Evolutionary conservation across 2,797 vertebrate genomes (phyloP).

Genomic region (Alca torda): DNA sequence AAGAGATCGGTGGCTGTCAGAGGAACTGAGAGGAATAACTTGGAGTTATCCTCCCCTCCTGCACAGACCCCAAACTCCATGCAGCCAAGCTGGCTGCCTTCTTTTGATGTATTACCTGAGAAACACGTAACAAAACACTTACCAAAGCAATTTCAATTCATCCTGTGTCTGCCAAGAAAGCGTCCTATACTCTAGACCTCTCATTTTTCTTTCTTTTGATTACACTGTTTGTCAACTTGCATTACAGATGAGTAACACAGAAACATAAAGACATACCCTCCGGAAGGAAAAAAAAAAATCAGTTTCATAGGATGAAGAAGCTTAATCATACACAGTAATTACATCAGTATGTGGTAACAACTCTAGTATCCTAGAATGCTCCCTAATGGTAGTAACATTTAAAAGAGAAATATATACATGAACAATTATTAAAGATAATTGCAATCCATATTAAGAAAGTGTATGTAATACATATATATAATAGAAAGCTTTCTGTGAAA

Average conservation of each 20-base stretch:
- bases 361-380: background rate
- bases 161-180: background rate
- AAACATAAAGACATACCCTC: conserved; percentile 5
- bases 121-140: background rate
- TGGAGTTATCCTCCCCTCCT: background rate
- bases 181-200: background rate
- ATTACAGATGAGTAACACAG: conserved; percentile 29
- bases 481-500: background rate
- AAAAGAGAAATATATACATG: background rate
- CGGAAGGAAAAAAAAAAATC: background rate
- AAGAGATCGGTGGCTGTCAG: background rate
- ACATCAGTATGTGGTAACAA: background rate
- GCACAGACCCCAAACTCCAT: background rate
- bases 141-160: background rate
- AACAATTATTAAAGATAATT: background rate
- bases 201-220: background rate
- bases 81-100: background rate
- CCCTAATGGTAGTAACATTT: background rate
- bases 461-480: background rate
- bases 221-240: conserved; percentile 26
- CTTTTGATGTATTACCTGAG: background rate
- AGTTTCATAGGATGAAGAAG: background rate
- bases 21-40: background rate
- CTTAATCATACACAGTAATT: conserved; percentile 13
- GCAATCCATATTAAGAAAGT: background rate